Evolutionary conservation across 1,140 invertebrate species (phyloP).

Genomic region (Leptonema lineaticorne): DNA sequence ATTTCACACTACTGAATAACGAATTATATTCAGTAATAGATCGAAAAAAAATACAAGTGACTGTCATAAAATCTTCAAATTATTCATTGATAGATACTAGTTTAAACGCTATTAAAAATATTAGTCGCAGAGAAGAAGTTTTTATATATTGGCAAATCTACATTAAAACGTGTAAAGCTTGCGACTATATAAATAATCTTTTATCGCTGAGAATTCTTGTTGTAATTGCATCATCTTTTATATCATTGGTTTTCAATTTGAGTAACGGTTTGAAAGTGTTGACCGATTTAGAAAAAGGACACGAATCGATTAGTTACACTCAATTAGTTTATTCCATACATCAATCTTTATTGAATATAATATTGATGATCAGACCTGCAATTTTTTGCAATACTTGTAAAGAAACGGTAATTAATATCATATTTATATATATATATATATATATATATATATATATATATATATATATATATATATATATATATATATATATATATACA

Average conservation of each 20-base stretch:
- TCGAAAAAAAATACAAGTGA: neutral
- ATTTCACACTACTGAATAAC: neutral
- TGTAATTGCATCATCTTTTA: neutral
- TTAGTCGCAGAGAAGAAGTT: neutral
- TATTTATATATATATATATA: neutral
- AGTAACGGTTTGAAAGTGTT: neutral
- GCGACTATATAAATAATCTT: neutral
- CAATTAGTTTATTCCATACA: neutral
- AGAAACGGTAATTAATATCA: neutral
- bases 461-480: neutral
- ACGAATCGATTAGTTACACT: neutral
- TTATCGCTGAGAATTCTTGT: neutral
- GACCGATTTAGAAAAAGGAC: neutral
- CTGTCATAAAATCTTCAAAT: neutral
- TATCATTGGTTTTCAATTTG: slow-evolving; percentile 1
- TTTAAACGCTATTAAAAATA: neutral
- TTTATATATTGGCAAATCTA: neutral
- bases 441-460: neutral
- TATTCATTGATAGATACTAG: too few species aligned
- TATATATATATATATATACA: neutral
- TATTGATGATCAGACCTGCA: neutral
- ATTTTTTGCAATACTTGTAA: neutral
- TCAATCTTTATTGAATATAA: neutral
- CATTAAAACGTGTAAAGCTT: neutral
- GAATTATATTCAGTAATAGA: neutral